A percentile compares a stretch with the other conserved stretches of the same genome.
Evolutionary conservation across 2,888 invertebrate genomes (phyloP).

Genomic region (Ectemnius cavifrons): DNA sequence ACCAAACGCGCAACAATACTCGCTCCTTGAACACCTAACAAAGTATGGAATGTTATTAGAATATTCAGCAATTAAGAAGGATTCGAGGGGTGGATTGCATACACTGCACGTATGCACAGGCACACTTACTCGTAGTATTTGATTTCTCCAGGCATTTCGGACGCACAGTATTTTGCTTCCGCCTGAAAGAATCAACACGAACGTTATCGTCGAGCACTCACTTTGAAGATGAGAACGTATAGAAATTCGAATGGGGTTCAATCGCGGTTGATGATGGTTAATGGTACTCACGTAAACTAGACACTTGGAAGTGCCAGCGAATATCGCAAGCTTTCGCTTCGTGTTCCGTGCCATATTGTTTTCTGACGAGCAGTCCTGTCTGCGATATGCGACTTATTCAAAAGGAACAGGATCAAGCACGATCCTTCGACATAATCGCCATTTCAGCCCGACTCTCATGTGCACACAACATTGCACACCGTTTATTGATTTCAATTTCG

Average conservation of each 20-base stretch:
- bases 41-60: background rate
- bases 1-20: constrained; percentile 80
- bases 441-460: constrained; percentile 69
- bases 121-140: constrained; percentile 77
- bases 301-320: constrained; percentile 74
- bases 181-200: constrained; percentile 64
- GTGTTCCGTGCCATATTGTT: constrained; percentile 66
- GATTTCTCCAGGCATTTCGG: constrained; percentile 77
- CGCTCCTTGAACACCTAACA: constrained; percentile 78
- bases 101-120: background rate
- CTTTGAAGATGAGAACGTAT: background rate
- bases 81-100: background rate
- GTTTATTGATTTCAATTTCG: constrained; percentile 76
- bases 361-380: constrained; percentile 29
- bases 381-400: constrained; percentile 51
- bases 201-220: constrained; percentile 5
- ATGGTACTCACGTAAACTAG: constrained; percentile 71
- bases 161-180: constrained; percentile 78
- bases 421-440: constrained; percentile 74
- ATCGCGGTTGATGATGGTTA: background rate
- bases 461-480: constrained; percentile 66
- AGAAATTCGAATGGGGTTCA: background rate
- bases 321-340: constrained; percentile 74
- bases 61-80: background rate
- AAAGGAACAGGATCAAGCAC: constrained; percentile 59